phyloP scores from a whole-genome alignment of 2,888 invertebrate genomes.

The Mythimna pallens region DNA sequence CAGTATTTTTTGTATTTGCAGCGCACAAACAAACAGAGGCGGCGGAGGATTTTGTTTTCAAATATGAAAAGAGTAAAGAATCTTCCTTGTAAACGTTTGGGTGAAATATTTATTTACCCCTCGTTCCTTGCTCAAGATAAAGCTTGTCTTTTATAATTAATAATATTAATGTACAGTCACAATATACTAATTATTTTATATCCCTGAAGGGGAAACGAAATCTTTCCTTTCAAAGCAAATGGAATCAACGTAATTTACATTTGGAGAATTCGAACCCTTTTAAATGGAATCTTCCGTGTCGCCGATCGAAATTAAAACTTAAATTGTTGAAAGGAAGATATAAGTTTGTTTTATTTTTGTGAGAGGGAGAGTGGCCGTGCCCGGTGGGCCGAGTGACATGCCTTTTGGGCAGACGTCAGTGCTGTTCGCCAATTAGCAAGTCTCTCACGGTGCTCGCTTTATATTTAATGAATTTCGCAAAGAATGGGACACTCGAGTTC shows the following conservation, averaged over 20 bases:
- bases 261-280: constrained; percentile 71
- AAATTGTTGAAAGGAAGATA: constrained; percentile 70
- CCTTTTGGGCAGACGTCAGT: constrained; percentile 73
- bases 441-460: constrained; percentile 63
- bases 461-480: constrained; percentile 76
- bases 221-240: constrained; percentile 68
- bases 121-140: constrained; percentile 2
- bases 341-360: constrained; percentile 72
- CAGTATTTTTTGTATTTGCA: too few relatives aligned
- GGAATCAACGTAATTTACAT: constrained; percentile 72
- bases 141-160: constrained; percentile 22
- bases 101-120: constrained; percentile 3
- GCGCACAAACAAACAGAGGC: too few relatives aligned
- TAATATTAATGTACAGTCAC: constrained; percentile 31
- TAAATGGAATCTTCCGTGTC: constrained; percentile 59
- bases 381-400: constrained; percentile 68
- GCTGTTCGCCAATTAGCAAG: constrained; percentile 78
- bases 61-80: too few relatives aligned
- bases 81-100: constrained; percentile 4
- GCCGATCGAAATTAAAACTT: constrained; percentile 73
- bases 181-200: constrained; percentile 43
- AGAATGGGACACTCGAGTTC: constrained; percentile 73
- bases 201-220: constrained; percentile 38
- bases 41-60: too few relatives aligned
- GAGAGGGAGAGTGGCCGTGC: constrained; percentile 59